Conservation (phyloP, 2,113 vertebrate genomes). For the Neogale vison region DNA sequence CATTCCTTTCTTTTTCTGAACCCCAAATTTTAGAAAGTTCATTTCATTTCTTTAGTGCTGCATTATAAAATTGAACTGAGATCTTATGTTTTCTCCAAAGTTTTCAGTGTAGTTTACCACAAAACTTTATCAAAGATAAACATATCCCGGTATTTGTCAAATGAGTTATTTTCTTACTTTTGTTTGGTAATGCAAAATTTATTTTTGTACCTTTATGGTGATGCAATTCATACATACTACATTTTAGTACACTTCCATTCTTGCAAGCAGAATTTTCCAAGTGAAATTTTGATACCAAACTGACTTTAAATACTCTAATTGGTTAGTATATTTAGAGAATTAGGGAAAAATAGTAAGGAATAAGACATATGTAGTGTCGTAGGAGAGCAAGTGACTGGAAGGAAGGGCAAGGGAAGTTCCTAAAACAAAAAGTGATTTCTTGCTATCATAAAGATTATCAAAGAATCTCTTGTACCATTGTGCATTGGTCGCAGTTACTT, state of each 20-base stretch:
- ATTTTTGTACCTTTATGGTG: neutral
- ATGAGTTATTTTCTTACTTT: slow-evolving; percentile 38
- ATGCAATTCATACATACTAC: neutral
- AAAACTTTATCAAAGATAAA: slow-evolving; percentile 29
- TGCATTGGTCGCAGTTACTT: neutral
- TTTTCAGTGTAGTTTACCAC: neutral
- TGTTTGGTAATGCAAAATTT: neutral
- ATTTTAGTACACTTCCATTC: neutral
- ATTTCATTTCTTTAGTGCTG: slow-evolving; percentile 15
- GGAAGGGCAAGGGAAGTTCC: neutral
- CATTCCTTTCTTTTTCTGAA: slow-evolving; percentile 43
- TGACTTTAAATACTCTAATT: neutral
- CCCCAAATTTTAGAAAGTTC: slow-evolving; percentile 55
- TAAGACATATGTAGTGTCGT: neutral
- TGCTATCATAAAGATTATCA: neutral
- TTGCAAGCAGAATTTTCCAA: slow-evolving; percentile 27
- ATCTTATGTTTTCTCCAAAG: slow-evolving; percentile 22
- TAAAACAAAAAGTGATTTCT: neutral
- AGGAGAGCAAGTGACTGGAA: neutral
- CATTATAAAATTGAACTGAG: slow-evolving; percentile 13
- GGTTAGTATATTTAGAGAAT: neutral
- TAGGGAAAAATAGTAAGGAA: neutral
- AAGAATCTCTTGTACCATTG: neutral
- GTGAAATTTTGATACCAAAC: neutral
- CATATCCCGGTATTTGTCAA: neutral